A percentile compares a stretch with the other conserved stretches of the same genome.
Conservation (phyloP, 2,797 vertebrate species). For the Tragopan temminckii region DNA sequence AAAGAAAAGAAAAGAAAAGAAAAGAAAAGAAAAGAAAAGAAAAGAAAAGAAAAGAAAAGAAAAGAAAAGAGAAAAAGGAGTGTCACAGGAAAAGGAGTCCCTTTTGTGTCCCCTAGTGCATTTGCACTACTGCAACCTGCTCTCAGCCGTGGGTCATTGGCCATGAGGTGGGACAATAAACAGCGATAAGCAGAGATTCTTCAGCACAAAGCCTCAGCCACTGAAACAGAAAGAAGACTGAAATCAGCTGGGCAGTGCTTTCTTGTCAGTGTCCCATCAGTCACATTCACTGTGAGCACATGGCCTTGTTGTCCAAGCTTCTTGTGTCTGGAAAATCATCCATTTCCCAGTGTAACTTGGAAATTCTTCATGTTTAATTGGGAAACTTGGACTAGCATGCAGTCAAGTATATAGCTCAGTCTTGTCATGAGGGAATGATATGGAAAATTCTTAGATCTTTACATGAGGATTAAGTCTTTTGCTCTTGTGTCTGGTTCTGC, state of each 20-base stretch:
- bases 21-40: no score
- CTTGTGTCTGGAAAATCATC: not conserved
- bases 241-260: not conserved
- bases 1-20: no score
- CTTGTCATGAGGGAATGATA: not conserved
- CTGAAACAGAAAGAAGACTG: constrained; percentile 57
- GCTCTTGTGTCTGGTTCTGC: not conserved
- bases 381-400: not conserved
- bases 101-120: rapidly evolving
- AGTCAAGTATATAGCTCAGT: not conserved
- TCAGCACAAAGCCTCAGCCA: not conserved
- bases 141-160: rapidly evolving
- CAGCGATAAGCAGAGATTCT: not conserved
- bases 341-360: rapidly evolving
- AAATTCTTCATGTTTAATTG: not conserved
- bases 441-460: not conserved
- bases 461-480: not conserved
- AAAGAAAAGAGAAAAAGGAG: no score
- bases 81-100: not conserved
- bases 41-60: no score
- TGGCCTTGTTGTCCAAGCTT: not conserved
- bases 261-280: not conserved
- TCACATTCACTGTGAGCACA: not conserved
- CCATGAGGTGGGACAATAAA: not conserved
- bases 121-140: not conserved